A percentile compares a stretch with the other conserved stretches of the same genome.
phyloP scores from a whole-genome alignment of 2,797 vertebrate species.

The Eulemur mongoz region DNA sequence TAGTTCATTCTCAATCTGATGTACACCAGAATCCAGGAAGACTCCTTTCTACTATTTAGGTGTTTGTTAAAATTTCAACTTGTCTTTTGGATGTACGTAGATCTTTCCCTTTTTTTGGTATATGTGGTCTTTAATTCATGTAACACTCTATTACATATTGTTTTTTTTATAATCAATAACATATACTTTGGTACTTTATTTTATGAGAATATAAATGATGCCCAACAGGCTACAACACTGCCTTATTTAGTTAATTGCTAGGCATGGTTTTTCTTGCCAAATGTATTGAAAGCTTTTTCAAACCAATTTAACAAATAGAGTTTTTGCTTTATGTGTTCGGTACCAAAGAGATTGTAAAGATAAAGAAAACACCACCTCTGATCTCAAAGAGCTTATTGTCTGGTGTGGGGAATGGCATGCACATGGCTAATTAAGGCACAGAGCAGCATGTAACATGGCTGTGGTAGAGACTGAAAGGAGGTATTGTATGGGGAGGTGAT shows the following conservation, averaged over 20 bases:
- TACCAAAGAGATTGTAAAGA: neutral
- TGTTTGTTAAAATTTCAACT: neutral
- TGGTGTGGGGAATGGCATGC: neutral
- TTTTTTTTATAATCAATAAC: neutral
- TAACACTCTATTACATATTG: neutral
- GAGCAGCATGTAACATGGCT: neutral
- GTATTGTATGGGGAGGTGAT: neutral
- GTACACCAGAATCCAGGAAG: neutral
- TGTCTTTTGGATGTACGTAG: neutral
- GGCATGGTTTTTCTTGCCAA: neutral
- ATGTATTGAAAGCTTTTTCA: constrained; percentile 2
- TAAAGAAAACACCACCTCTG: neutral
- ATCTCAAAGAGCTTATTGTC: neutral
- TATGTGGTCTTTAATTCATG: neutral
- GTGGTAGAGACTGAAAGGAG: neutral
- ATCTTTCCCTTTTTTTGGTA: neutral
- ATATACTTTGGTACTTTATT: neutral
- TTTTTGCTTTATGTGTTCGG: neutral
- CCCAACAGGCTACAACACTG: neutral
- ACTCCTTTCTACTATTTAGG: neutral
- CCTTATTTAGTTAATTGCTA: constrained; percentile 26
- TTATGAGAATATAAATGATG: neutral
- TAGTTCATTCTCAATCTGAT: neutral
- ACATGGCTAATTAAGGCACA: neutral
- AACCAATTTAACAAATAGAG: neutral